Evolutionary conservation across 2,888 invertebrate genomes (phyloP), one percentile per base, ranked within the genome.

Genomic region (Iselma pallidipennis): DNA sequence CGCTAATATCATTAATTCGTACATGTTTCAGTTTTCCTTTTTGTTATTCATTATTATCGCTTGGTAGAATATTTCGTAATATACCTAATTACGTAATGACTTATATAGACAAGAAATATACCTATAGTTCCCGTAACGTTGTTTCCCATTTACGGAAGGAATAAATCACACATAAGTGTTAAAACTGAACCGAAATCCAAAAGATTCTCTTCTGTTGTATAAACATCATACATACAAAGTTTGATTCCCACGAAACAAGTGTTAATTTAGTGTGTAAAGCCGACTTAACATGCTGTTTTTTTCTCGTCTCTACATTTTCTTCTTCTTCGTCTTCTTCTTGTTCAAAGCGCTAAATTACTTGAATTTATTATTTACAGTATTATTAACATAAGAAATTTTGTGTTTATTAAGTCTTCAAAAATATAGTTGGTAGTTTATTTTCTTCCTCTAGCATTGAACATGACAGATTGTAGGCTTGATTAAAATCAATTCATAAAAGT

Each of bases 101-200:
- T 58, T 23, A 12, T n/a, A n/a, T 21, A 12, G 56, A 25, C 49
- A 57, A 60, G 63, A 63, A 59, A 54, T 60, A 57, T 54, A 55
- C 33, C 33, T 37, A 37, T 14, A 37, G 3, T 45, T 21, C 7
- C 4, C 66, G 61, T 66, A 66, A 57, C 57, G 52, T 55, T 52
- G 56, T 62, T 59, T 33, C 5, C 71, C 70, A 63, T 70, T 69
- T 72, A 73, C 74, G 73, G 73, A 72, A 73, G 69, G 68, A 73
- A 74, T 74, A 74, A 74, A 73, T 77, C 77, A 73, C 77, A 77
- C 74, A 42, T 71, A 72, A 59, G 74, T 76, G 77, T 76, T 76
- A 77, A 77, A 76, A 76, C 68, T 72, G 66, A 73, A 66, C 70
- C 70, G 66, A 72, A 74, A 74, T 72, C 73, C 71, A 62, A 69